Percentiles rank a stretch among this genome's conserved stretches.
Conservation (phyloP, 2,797 vertebrate species). For the Rhincodon typus region DNA sequence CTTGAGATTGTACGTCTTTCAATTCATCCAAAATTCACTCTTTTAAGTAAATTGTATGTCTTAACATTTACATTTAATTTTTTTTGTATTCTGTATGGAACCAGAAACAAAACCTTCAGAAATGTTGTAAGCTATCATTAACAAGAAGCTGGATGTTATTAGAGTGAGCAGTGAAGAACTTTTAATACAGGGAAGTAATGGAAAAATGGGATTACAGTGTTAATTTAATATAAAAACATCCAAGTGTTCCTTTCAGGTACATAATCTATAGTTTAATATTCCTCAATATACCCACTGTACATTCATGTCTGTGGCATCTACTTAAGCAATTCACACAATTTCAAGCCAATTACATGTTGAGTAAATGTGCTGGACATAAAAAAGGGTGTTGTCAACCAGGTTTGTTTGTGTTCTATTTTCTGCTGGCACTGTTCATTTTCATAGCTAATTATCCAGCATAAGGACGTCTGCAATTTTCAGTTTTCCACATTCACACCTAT, state of each 20-base stretch:
- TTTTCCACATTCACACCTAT: constrained; percentile 10
- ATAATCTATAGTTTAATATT: neutral
- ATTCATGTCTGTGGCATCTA: neutral
- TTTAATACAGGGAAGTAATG: neutral
- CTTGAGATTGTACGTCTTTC: neutral
- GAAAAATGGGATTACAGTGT: neutral
- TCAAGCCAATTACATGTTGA: neutral
- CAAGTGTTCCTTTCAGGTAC: neutral
- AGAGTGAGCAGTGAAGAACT: neutral
- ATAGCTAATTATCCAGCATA: neutral
- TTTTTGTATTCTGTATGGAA: neutral
- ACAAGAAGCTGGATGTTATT: neutral
- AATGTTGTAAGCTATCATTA: neutral
- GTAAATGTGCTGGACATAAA: neutral
- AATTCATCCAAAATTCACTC: too few relatives aligned
- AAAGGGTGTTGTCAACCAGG: neutral
- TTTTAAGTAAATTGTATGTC: too few relatives aligned
- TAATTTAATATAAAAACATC: neutral
- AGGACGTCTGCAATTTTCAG: neutral
- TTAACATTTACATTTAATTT: too few relatives aligned
- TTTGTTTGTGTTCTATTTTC: neutral
- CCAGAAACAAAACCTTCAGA: neutral
- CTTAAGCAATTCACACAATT: neutral
- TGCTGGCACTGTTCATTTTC: neutral
- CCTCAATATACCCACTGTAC: too few relatives aligned